Base-by-base conservation (phyloP, 2,888 invertebrate genomes). In the Lysandra bellargus region DNA sequence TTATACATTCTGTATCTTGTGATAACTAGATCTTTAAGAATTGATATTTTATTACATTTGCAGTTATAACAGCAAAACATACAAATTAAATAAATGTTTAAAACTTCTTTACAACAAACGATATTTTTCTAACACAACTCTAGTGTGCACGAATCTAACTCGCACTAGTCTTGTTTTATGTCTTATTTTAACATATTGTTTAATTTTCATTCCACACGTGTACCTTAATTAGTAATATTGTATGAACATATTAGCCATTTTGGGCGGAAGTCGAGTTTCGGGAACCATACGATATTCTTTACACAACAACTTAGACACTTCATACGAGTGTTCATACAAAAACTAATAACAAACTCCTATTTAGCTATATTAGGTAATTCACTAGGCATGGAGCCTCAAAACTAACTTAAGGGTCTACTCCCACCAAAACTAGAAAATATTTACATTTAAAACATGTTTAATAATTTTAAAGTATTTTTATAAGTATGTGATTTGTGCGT, bases 271-370 rank as follows among this genome's bases (percentile, higher is more conserved):
- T 69, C 33, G 69, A 69, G 69, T 69, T 69, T 37, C 9, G 69
- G 33, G 4, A 33, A 33, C 14, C 30, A 14, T 14, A 37, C 69
- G 69, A 33, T 69, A 69, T 69, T 69, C 69, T 69, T 69, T 69
- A 69, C 33, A 37, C 37, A 33, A 14, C 33, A 69, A 64, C 23
- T 64, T 64, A 64, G 64, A 64, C 64, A 69, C 69, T 69, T 69
- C 33, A 44, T n/a, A n/a, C 23, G 17, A 44, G 74, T 74, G 44
- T n/a, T 44, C 40, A 74, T 44, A 74, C n/a, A 44, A n/a, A 74
- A 74, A 74, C 74, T 74, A 74, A 74, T 74, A 74, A 74, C 74
- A 74, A 74, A 74, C 74, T 74, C 74, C 74, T 74, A 74, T 74
- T 74, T 44, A 5, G 74, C n/a, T 73, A 74, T 74, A 74, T 74